These are phyloP conservation scores for Belonocnema kinseyi DNA, from an alignment of 1,140 invertebrate species.

Conservation along the genomic window DNA sequence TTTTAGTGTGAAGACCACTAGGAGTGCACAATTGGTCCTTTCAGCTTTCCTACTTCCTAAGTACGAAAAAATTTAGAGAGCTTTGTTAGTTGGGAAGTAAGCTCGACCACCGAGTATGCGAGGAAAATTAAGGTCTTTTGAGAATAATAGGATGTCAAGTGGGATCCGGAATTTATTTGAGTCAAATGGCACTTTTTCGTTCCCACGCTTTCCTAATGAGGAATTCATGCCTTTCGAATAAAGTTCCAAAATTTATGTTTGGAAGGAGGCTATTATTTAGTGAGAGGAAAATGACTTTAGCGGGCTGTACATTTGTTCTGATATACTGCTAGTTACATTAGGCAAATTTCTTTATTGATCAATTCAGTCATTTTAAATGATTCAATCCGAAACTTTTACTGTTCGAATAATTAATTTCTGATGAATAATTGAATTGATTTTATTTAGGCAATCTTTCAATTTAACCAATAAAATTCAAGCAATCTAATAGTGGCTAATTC, in stretches of 20 bases:
- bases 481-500: too few relatives aligned
- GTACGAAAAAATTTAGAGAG: constrained; percentile 3
- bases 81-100: not conserved
- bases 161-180: constrained; percentile 8
- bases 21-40: constrained; percentile 1
- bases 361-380: too few relatives aligned
- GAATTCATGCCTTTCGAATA: constrained; percentile 24
- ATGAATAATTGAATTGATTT: too few relatives aligned
- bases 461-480: too few relatives aligned
- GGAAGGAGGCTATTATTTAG: not conserved
- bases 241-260: not conserved
- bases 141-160: not conserved
- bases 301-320: too few relatives aligned
- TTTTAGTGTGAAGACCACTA: constrained; percentile 18
- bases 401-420: too few relatives aligned
- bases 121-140: not conserved
- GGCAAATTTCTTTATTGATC: too few relatives aligned
- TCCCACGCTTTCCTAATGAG: constrained; percentile 23
- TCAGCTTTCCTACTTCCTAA: not conserved
- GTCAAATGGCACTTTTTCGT: constrained; percentile 10
- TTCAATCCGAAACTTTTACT: too few relatives aligned
- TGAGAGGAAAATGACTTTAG: too few relatives aligned
- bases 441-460: too few relatives aligned
- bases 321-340: too few relatives aligned
- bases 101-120: constrained; percentile 20